phyloP scores from a whole-genome alignment of 2,113 vertebrate species.

The Ophthalmolycus amberensis region DNA sequence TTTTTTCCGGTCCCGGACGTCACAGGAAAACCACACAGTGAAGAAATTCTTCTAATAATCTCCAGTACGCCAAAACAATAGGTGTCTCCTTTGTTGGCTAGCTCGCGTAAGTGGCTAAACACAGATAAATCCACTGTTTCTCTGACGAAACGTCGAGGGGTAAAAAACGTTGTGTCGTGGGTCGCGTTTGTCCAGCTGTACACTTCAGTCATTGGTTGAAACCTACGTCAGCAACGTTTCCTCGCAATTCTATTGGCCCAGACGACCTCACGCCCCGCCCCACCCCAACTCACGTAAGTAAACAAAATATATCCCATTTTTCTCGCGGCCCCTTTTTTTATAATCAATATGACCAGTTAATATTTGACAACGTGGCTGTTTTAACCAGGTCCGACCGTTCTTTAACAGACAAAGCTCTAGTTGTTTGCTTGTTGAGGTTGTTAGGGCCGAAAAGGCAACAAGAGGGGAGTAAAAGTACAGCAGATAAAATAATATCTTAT shows the following conservation, averaged over 20 bases:
- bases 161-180: slow-evolving; percentile 48
- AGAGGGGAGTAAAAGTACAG: not conserved
- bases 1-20: slow-evolving; percentile 48
- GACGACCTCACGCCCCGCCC: not conserved
- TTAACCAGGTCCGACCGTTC: not conserved
- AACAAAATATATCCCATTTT: slow-evolving; percentile 62
- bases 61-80: not conserved
- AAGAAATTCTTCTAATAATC: not conserved
- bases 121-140: slow-evolving; percentile 32
- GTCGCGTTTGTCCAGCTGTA: slow-evolving; percentile 59
- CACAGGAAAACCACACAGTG: slow-evolving; percentile 20
- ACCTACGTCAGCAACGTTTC: slow-evolving; percentile 23
- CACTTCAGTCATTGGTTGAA: slow-evolving; percentile 52
- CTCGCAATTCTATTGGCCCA: slow-evolving; percentile 44
- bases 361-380: slow-evolving; percentile 37
- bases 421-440: not conserved
- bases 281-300: slow-evolving; percentile 54
- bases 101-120: slow-evolving; percentile 11
- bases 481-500: not conserved
- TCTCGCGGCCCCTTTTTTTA: not conserved
- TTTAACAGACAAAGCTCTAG: too few relatives aligned
- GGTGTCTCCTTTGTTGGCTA: slow-evolving; percentile 1
- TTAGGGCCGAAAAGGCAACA: not conserved
- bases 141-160: slow-evolving; percentile 27
- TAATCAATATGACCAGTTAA: slow-evolving; percentile 27